Conservation (phyloP, 2,888 invertebrate genomes). For the Drosophila affinis region DNA sequence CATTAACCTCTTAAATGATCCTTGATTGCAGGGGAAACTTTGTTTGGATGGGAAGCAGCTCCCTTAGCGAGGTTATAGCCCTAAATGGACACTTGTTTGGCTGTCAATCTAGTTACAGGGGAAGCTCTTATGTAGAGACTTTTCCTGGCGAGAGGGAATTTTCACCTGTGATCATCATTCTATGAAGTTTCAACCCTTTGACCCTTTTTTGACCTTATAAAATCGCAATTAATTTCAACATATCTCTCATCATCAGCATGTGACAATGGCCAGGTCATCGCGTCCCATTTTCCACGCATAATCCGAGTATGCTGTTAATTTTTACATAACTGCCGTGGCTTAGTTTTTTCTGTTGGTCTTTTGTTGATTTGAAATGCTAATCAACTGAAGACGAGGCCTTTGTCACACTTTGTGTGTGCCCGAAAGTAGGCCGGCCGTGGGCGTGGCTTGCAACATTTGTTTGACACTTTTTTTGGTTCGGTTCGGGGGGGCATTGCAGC, state of each 20-base stretch:
- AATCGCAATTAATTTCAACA: not conserved
- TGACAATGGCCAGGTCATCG: constrained; percentile 1
- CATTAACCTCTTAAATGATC: constrained; percentile 37
- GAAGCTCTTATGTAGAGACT: not conserved
- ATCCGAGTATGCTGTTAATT: constrained; percentile 35
- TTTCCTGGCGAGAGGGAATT: not conserved
- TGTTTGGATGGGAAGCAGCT: not conserved
- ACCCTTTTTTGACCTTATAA: not conserved
- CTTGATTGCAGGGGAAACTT: not conserved
- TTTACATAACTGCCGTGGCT: constrained; percentile 42
- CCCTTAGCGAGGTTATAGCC: not conserved
- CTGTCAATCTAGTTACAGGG: not conserved
- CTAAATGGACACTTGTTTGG: not conserved
- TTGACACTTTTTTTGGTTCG: constrained; percentile 41
- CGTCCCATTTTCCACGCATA: constrained; percentile 38
- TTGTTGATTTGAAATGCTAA: constrained; percentile 44
- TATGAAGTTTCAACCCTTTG: not conserved
- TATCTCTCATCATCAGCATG: not conserved
- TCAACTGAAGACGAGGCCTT: constrained; percentile 15
- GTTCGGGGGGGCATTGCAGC: constrained; percentile 55
- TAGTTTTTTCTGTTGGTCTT: constrained; percentile 10
- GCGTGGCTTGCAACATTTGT: constrained; percentile 27
- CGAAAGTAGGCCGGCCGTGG: constrained; percentile 38
- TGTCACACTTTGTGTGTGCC: constrained; percentile 35
- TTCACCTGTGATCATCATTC: not conserved